phyloP scores from a whole-genome alignment of 2,888 invertebrate genomes.

The Volucella zonaria region DNA sequence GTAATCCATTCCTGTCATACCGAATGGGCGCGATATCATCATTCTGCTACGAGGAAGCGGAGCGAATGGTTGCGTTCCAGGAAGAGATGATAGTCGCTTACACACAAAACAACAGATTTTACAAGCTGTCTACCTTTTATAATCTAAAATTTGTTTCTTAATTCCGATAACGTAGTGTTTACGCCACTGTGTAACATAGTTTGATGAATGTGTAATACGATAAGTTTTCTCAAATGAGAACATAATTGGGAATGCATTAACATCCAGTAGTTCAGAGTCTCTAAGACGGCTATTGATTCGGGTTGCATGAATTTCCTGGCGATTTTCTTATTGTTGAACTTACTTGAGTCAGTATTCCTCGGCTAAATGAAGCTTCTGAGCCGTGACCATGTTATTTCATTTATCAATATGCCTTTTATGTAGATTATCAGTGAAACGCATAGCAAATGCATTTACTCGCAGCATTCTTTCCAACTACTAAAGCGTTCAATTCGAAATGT shows the following conservation, averaged over 20 bases:
- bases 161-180: constrained; percentile 6
- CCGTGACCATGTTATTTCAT: background rate
- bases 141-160: constrained; percentile 29
- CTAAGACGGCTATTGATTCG: constrained; percentile 15
- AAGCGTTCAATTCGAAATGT: constrained; percentile 2
- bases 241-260: constrained; percentile 16
- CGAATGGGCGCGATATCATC: background rate
- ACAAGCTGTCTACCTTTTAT: constrained; percentile 19
- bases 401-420: background rate
- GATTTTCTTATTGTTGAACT: constrained; percentile 4
- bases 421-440: background rate
- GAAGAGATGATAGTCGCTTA: background rate
- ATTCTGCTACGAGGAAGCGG: constrained; percentile 5
- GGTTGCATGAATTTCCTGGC: background rate
- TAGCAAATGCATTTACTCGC: background rate
- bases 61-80: constrained; percentile 14
- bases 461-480: constrained; percentile 5
- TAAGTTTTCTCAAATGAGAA: constrained; percentile 9
- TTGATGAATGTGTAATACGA: constrained; percentile 3
- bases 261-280: background rate
- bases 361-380: background rate
- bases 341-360: constrained; percentile 9
- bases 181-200: constrained; percentile 22
- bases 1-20: constrained; percentile 2
- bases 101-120: constrained; percentile 11